Conservation (phyloP, 92 coral and sea anemone genomes). For the Siderastrea radians region DNA sequence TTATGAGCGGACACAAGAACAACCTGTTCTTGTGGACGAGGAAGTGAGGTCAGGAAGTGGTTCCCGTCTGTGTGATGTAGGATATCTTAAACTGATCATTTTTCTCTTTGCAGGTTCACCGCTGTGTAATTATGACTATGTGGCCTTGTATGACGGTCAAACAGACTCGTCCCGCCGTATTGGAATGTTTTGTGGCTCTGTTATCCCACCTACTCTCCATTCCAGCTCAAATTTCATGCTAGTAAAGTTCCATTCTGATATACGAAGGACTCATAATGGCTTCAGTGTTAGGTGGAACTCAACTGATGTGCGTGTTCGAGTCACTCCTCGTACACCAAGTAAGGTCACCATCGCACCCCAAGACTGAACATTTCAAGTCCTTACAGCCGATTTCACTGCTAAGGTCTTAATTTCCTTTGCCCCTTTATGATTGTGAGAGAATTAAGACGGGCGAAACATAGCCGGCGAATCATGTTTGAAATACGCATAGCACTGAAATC, state of each 20-base stretch:
- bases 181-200: conserved; percentile 76
- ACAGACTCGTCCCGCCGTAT: conserved; percentile 54
- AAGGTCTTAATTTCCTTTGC: too few relatives aligned
- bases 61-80: too few relatives aligned
- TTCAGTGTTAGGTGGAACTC: conserved; percentile 73
- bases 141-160: conserved; percentile 80
- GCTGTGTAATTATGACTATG: conserved; percentile 63
- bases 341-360: neutral
- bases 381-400: too few relatives aligned
- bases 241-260: conserved; percentile 77
- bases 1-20: too few relatives aligned
- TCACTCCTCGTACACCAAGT: neutral
- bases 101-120: conserved; percentile 41
- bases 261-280: conserved; percentile 57
- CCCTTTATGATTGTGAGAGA: too few relatives aligned
- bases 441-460: too few relatives aligned
- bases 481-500: too few relatives aligned
- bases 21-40: too few relatives aligned
- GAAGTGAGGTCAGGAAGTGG: too few relatives aligned
- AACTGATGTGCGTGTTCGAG: neutral
- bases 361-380: neutral
- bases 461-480: too few relatives aligned
- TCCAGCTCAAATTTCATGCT: conserved; percentile 68
- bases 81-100: neutral
- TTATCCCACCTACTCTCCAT: conserved; percentile 40